Conservation (phyloP, 1,140 invertebrate genomes). For the Scaptodrosophila lebanonensis region DNA sequence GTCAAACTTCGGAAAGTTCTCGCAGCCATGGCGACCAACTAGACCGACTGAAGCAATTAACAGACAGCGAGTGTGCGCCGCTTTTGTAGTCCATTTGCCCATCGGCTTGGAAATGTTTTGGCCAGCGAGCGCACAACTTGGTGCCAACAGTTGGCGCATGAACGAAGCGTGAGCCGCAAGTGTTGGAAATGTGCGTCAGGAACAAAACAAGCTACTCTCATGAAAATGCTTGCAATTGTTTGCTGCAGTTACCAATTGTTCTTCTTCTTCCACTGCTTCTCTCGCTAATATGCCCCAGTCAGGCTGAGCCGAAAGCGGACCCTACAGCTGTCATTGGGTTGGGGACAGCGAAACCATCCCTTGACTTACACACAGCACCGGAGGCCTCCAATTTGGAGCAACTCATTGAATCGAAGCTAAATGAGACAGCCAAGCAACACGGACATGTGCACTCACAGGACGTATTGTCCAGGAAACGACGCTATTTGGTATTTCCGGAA, state of each 20-base stretch:
- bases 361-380: conserved; percentile 29
- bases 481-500: conserved; percentile 87
- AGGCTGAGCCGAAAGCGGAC: conserved; percentile 30
- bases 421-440: conserved; percentile 45
- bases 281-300: conserved; percentile 5
- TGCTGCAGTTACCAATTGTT: conserved; percentile 7
- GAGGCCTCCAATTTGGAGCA: conserved; percentile 40
- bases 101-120: conserved; percentile 7
- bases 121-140: conserved; percentile 22
- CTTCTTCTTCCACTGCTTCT: neutral
- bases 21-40: conserved; percentile 1
- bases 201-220: conserved; percentile 13
- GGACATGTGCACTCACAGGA: conserved; percentile 30
- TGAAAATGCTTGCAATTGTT: conserved; percentile 19
- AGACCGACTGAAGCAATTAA: conserved; percentile 44
- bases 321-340: conserved; percentile 18
- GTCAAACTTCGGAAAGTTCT: conserved; percentile 52
- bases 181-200: conserved; percentile 41
- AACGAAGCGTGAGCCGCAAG: conserved; percentile 48
- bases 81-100: conserved; percentile 27
- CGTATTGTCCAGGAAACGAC: conserved; percentile 81
- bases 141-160: conserved; percentile 51
- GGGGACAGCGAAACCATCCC: conserved; percentile 8
- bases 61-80: conserved; percentile 25
- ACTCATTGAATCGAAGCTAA: conserved; percentile 60